Base-by-base conservation (phyloP, 1,140 invertebrate species). In the Bombus balteatus region DNA sequence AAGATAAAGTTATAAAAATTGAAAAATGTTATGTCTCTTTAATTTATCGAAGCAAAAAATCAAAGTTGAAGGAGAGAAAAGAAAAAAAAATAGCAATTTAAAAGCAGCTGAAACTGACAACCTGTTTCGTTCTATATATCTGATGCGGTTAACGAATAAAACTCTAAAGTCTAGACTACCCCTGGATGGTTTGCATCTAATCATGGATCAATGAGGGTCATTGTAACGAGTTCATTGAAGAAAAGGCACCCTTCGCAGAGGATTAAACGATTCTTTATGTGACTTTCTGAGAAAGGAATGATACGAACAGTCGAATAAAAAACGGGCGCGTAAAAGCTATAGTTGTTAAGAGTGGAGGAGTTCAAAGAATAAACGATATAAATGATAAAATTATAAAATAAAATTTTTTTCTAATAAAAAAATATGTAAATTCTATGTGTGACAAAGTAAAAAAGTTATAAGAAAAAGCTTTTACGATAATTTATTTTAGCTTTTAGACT, bases 161-260 rank as follows among this genome's bases (percentile, higher is more conserved):
- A 32, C 47, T 75, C 32, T 3, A 34, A 32, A 47, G n/a, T 18
- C 53, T n/a, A 37, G 39, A 18, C 37, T 66, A 41, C 13, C n/a
- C n/a, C 28, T n/a, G 34, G n/a, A 66, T 66, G 41, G 57, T 66
- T 39, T 66, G 34, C 76, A 10, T 66, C 37, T 62, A 78, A 78
- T 78, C 76, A 47, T 68, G 43, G 53, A 87, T 87, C 81, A 85
- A 85, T 87, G 75, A 85, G 39, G 37, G 70, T 85, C 77, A 75
- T 85, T 87, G 82, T 62, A 75, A 59, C 41, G n/a, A 6, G 32
- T 73, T 43, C 39, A 43, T 84, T 22, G 37, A 65, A 39, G 76
- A 4, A 43, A 78, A n/a, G 65, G 59, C 4, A 15, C 37, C 59
- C 37, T 43, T 78, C 22, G 6, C 28, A 9, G 28, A 3, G 76